Percentiles rank a stretch among this genome's conserved stretches.
These are phyloP conservation scores for Poecilia wingei DNA, from an alignment of 2,797 vertebrate species.

Conservation along the genomic window DNA sequence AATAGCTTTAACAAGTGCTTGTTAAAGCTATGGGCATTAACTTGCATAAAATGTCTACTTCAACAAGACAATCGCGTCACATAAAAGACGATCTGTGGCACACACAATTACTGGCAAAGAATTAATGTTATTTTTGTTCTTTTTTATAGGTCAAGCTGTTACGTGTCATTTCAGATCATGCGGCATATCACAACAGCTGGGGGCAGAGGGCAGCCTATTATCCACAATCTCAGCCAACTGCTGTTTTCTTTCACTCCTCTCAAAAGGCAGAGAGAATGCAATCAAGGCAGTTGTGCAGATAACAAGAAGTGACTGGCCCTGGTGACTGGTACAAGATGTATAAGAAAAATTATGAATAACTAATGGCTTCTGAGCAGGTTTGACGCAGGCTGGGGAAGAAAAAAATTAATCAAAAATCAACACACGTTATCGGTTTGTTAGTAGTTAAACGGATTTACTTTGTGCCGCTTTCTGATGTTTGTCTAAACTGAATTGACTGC, in stretches of 20 bases:
- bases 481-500: not conserved
- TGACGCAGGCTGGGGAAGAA: not conserved
- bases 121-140: constrained; percentile 7
- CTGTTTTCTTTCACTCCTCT: constrained; percentile 36
- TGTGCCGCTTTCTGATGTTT: not conserved
- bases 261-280: constrained; percentile 10
- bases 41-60: constrained; percentile 18
- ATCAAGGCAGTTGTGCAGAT: constrained; percentile 20
- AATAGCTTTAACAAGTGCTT: not conserved
- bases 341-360: not conserved
- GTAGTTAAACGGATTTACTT: not conserved
- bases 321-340: constrained; percentile 1
- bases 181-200: constrained; percentile 1
- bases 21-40: constrained; percentile 3
- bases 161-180: constrained; percentile 25
- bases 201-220: constrained; percentile 30
- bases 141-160: constrained; percentile 33
- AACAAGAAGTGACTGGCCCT: constrained; percentile 14
- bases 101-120: constrained; percentile 30
- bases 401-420: not conserved
- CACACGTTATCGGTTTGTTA: not conserved
- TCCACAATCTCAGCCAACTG: constrained; percentile 24
- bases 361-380: constrained; percentile 1
- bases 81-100: constrained; percentile 11
- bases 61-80: constrained; percentile 23